Percentiles rank a stretch among this genome's conserved stretches.
These are phyloP conservation scores for Casuarius casuarius DNA, from an alignment of 2,113 vertebrate genomes.

Conservation along the genomic window DNA sequence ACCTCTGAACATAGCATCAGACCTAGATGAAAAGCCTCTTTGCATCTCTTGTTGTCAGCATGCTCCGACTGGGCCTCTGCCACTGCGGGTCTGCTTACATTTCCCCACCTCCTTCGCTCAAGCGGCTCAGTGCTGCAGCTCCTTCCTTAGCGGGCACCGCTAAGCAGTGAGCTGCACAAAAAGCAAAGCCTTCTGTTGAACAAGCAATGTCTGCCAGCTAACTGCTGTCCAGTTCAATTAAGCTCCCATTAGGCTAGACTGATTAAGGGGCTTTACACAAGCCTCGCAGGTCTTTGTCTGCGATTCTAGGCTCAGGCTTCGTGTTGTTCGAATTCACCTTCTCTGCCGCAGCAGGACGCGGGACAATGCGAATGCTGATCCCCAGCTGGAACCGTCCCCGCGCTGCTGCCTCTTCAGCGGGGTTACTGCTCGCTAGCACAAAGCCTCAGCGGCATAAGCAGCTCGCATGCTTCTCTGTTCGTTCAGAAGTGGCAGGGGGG, in stretches of 20 bases:
- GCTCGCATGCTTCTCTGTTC: background rate
- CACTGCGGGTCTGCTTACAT: background rate
- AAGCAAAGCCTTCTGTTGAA: background rate
- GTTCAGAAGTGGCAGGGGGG: background rate
- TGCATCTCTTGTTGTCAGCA: accelerated
- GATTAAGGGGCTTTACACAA: constrained; percentile 39
- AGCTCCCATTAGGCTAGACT: background rate
- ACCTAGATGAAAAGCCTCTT: background rate
- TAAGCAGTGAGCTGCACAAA: background rate
- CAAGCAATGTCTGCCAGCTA: background rate
- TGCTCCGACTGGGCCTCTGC: accelerated
- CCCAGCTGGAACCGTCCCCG: background rate
- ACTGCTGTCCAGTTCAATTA: background rate
- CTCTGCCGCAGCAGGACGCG: background rate
- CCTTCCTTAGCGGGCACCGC: background rate
- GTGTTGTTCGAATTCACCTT: background rate
- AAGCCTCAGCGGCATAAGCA: background rate
- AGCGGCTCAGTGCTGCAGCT: background rate
- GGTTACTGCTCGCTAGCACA: background rate
- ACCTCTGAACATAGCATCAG: background rate
- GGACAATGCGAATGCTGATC: background rate
- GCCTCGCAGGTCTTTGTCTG: background rate
- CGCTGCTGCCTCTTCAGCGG: background rate
- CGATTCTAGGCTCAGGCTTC: background rate
- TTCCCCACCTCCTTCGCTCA: background rate